Evolutionary conservation across 2,797 vertebrate genomes (phyloP), one percentile per base, ranked within the genome.

Genomic region (Parauchenoglanis ngamensis): DNA sequence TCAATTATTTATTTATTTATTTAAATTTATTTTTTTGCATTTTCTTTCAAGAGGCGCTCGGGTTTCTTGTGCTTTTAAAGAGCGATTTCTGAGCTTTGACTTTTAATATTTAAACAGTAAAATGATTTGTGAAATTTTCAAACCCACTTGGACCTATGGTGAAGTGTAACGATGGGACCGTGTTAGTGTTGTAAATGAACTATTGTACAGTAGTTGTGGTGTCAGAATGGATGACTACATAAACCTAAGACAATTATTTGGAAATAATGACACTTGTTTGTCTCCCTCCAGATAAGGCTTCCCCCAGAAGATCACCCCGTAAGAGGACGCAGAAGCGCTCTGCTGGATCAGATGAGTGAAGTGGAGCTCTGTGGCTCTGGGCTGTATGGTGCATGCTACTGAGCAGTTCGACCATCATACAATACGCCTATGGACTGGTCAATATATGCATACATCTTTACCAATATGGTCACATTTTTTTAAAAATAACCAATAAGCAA

Each of bases 301-400:
- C 98, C 86, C 98, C 98, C 0, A 96, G 96, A 92, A 94, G 97
- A 93, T 96, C 98, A 93, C 98, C 98, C 79, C 97, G 97, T 93
- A 99, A 99, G 92, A 96, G 98, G 94, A 97, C 95, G 86, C 98
- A 98, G 97, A 99, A 99, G 92, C 97, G 98, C 94, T 96, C 98
- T 2, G 98, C 95, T 83, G 98, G 98, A 93, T 99, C 98, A 13
- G 98, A 98, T 93, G 98, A 99, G 97, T 98, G 96, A 97, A 92
- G 91, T 44, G 89, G 90, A 35, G 19, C 10, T 54, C 84, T 85
- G 76, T 49, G 61, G 87, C 67, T 82, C 75, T 61, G 72, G n/a
- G 80, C 75, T 85, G 79, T 70, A 63, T 83, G 54, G 73, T 72
- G 28, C 68, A 83, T 83, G 79, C 80, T 86, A 78, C 85, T 77